A percentile compares a stretch with the other conserved stretches of the same genome.
Evolutionary conservation across 2,888 invertebrate species (phyloP).

Genomic region (Proisotoma minuta): DNA sequence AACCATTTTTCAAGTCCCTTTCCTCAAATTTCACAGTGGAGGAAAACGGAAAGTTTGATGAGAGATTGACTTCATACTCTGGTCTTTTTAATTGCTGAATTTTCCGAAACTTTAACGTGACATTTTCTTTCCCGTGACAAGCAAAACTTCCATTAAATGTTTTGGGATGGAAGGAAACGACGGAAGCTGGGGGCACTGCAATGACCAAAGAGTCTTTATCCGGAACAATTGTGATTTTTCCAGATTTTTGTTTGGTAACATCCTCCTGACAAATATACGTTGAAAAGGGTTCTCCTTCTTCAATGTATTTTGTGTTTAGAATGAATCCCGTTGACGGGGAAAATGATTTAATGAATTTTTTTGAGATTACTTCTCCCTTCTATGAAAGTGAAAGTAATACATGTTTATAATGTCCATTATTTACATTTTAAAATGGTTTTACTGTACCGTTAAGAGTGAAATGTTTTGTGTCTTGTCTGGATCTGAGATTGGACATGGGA

Average conservation of each 20-base stretch:
- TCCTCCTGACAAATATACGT: conserved; percentile 24
- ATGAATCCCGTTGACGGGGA: conserved; percentile 30
- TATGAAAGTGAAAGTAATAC: conserved; percentile 1
- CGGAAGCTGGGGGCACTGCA: conserved; percentile 17
- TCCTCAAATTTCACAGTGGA: conserved; percentile 14
- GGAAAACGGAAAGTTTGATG: conserved; percentile 24
- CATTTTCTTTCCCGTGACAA: conserved; percentile 37
- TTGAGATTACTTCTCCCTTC: conserved; percentile 15
- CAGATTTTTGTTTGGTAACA: conserved; percentile 24
- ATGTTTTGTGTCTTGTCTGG: conserved; percentile 13
- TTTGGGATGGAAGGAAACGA: conserved; percentile 19
- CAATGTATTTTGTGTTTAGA: conserved; percentile 27
- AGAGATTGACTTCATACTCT: conserved; percentile 20
- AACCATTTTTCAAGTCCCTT: conserved; percentile 21
- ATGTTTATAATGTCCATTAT: background rate
- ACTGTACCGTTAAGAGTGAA: conserved; percentile 21
- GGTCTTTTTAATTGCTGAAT: conserved; percentile 21
- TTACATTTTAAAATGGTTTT: background rate
- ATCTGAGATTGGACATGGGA: conserved; percentile 34
- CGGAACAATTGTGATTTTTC: conserved; percentile 15
- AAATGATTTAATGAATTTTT: conserved; percentile 1
- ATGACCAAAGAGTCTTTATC: conserved; percentile 13
- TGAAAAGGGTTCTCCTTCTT: conserved; percentile 31
- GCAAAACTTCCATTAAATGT: conserved; percentile 21
- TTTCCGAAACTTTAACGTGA: conserved; percentile 26